Evolutionary conservation across 2,797 vertebrate genomes (phyloP).

Genomic region (Pangasius macronema): DNA sequence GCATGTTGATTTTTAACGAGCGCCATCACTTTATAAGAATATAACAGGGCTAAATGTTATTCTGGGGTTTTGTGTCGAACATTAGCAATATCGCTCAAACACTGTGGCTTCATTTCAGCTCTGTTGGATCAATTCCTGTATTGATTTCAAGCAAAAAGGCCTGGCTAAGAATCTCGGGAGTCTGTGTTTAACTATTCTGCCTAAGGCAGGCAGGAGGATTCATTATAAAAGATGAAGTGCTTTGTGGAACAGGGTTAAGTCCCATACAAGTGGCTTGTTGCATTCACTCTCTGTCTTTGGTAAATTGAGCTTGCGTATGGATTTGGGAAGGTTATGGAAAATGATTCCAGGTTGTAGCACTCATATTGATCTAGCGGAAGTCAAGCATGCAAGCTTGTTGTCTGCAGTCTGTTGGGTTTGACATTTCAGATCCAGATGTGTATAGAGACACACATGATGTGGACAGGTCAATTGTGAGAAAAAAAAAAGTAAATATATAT

Average conservation of each 20-base stretch:
- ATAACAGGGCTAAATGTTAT: constrained; percentile 57
- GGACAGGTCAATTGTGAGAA: neutral
- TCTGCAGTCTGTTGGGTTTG: constrained; percentile 11
- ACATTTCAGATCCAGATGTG: constrained; percentile 18
- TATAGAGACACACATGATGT: neutral
- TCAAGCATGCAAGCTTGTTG: constrained; percentile 4
- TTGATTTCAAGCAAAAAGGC: constrained; percentile 58
- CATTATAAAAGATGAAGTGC: constrained; percentile 56
- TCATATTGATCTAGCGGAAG: constrained; percentile 40
- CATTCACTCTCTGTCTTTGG: constrained; percentile 30
- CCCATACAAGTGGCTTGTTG: constrained; percentile 46
- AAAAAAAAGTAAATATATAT: too few relatives aligned
- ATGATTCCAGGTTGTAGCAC: constrained; percentile 34
- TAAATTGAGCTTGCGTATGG: constrained; percentile 33
- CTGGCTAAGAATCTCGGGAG: constrained; percentile 53
- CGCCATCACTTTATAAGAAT: constrained; percentile 52
- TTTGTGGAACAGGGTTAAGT: constrained; percentile 53
- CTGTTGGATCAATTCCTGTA: constrained; percentile 60
- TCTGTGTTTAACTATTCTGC: constrained; percentile 56
- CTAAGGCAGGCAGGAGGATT: constrained; percentile 50
- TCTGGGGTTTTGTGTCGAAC: constrained; percentile 55
- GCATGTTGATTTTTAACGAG: constrained; percentile 40
- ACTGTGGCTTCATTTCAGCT: constrained; percentile 58
- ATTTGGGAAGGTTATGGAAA: constrained; percentile 45
- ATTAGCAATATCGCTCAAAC: constrained; percentile 50